Evolutionary conservation across 1,140 invertebrate species (phyloP), one percentile per base, ranked within the genome.

Genomic region (Tyrophagus putrescentiae): DNA sequence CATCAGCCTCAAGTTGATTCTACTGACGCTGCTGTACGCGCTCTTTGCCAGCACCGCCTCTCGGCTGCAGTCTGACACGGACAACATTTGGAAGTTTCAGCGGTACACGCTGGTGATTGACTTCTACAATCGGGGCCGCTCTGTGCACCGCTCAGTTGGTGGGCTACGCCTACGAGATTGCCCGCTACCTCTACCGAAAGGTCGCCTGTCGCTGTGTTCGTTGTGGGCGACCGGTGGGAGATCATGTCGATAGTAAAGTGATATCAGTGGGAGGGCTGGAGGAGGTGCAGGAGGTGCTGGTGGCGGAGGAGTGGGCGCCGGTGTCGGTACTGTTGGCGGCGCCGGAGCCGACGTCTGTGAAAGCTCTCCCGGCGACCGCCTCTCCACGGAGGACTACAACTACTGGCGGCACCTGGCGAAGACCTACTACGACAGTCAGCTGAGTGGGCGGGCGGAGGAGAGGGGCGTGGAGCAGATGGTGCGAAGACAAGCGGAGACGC

Each of bases 61-160:
- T 4, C 68, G 69, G 45, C 66, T 73, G 5, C 66, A 69, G 34
- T 65, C 66, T 4, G 68, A 72, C 54, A 71, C 73, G 4, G 68
- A 71, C 56, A 67, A 68, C 21, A 72, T 73, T 29, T 76, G 74
- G 74, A 74, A 74, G 63, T 76, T 69, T 61, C 73, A 76, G 61
- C 67, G 74, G 45, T 75, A 75, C 42, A 67, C 68, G n/a, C 63
- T 76, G 25, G 70, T 76, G 13, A 65, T 72, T n/a, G 73, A 76
- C 62, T 76, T 75, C 64, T 70, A 72, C n/a, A 70, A 71, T 36
- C 65, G 73, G 21, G 70, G 31, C 57, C 65, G 27, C 31, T 70
- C 1, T 67, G 68, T 6, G 63, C 69, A 25, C 73, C 73, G 2
- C 64, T 73, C 2, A 72, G 67, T n/a, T n/a, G n/a, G n/a, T n/a